phyloP scores from a whole-genome alignment of 2,888 invertebrate species.

The Trachelus troglodyta region DNA sequence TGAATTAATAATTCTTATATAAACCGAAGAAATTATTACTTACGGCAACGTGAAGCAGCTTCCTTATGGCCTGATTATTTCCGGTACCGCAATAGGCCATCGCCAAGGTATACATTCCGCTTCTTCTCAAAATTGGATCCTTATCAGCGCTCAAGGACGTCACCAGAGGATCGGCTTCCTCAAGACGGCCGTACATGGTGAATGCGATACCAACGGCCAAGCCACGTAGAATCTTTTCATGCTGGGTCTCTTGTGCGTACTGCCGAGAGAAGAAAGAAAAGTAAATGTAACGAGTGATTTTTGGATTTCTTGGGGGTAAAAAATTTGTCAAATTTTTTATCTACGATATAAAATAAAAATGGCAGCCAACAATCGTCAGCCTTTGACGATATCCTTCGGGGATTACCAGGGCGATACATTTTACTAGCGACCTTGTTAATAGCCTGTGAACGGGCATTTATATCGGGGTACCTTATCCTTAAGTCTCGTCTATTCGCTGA shows the following conservation, averaged over 20 bases:
- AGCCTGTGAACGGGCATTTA: background rate
- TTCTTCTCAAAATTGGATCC: conserved; percentile 93
- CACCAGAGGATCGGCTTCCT: conserved; percentile 95
- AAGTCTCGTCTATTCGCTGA: background rate
- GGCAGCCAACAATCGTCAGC: background rate
- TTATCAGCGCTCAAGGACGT: conserved; percentile 91
- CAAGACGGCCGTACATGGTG: conserved; percentile 96
- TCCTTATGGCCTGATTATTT: conserved; percentile 95
- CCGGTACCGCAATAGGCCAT: conserved; percentile 99
- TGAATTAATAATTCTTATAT: background rate
- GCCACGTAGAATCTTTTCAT: conserved; percentile 98
- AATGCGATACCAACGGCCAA: conserved; percentile 96
- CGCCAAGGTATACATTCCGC: conserved; percentile 97
- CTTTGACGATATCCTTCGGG: background rate
- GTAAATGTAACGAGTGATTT: background rate
- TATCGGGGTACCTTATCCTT: background rate
- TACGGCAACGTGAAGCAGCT: conserved; percentile 94
- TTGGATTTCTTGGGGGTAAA: background rate
- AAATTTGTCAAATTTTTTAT: background rate
- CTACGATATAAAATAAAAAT: background rate
- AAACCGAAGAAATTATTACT: conserved; percentile 52
- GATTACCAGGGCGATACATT: background rate
- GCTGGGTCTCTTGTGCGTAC: conserved; percentile 96
- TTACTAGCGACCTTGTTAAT: background rate
- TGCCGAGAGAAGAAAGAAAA: conserved; percentile 47